Base-by-base conservation (phyloP, 2,888 invertebrate species). In the Protodeltote pygarga region DNA sequence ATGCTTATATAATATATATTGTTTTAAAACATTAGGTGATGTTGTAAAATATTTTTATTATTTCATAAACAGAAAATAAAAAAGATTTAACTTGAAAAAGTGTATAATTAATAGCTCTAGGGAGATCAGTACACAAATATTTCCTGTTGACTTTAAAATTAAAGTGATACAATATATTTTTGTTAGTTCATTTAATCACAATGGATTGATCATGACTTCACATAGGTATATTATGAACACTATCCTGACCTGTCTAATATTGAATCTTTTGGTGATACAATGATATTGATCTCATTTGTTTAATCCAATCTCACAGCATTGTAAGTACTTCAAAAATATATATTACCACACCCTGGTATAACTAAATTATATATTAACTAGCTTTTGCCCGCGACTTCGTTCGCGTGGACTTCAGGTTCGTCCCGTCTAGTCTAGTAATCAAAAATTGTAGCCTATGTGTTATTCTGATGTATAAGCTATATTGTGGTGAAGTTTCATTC, bases 101-200 rank as follows among this genome's bases (percentile, higher is more conserved):
- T 81, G 73, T 83, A 81, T 77, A 78, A 73, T 76, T 69, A 74
- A 67, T 70, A 75, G 68, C 69, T 73, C 62, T 72, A 75, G 71
- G 77, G 80, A 77, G 80, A 80, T 78, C 76, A 71, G 61, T 74
- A 72, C 46, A 74, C 62, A 73, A 71, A 68, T 63, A 63, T 71
- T 63, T 45, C 46, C 53, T 52, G 51, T 60, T 55, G 42, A 52
- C 55, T 53, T 50, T 45, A 57, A 33, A 60, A 60, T 61, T 42
- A 39, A 42, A 28, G 28, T 33, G 38, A 20, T 58, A 27, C 21
- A 46, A 16, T 28, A 23, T 27, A 1, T 25, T 23, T 59, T 25
- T 40, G 10, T 27, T 51, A 51, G 16, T 38, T 13, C 10, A 5
- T 24, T 32, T 20, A 25, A 15, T 33, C 24, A 42, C 16, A 19